Percentiles rank a stretch among this genome's conserved stretches.
Evolutionary conservation across 1,140 invertebrate species (phyloP).

Genomic region (Epicauta chinensis): DNA sequence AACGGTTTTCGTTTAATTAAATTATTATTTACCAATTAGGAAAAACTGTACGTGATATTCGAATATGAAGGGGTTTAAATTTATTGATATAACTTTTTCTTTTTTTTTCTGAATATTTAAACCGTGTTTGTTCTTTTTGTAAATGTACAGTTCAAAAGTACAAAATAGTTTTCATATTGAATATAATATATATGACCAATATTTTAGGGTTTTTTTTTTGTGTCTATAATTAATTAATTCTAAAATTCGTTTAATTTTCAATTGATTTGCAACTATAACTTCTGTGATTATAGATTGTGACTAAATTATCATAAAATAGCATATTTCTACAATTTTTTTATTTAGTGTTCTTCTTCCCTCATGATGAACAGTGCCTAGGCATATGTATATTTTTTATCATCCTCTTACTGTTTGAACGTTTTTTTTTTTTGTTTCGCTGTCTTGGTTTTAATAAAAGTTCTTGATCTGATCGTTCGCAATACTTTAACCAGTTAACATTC

Average conservation of each 20-base stretch:
- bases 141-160: conserved; percentile 27
- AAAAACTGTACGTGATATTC: conserved; percentile 19
- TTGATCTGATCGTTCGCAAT: too few species aligned
- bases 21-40: not conserved
- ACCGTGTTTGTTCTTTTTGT: conserved; percentile 16
- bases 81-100: conserved; percentile 11
- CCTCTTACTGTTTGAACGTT: conserved; percentile 29
- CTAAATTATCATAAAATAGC: conserved; percentile 29
- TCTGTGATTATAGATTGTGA: conserved; percentile 39
- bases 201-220: conserved; percentile 15
- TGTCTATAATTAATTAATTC: not conserved
- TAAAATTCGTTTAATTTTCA: conserved; percentile 7
- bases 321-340: conserved; percentile 26
- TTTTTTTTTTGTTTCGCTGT: conserved; percentile 28
- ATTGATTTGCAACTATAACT: conserved; percentile 32
- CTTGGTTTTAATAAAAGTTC: conserved; percentile 34
- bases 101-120: too few species aligned
- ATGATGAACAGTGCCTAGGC: conserved; percentile 37
- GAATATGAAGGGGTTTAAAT: conserved; percentile 16
- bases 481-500: too few species aligned
- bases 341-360: conserved; percentile 24
- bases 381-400: conserved; percentile 38
- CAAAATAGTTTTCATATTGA: conserved; percentile 28
- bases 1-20: not conserved
- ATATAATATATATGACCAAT: conserved; percentile 21